phyloP scores from a whole-genome alignment of 2,888 invertebrate genomes.

The Coenonympha arcania region DNA sequence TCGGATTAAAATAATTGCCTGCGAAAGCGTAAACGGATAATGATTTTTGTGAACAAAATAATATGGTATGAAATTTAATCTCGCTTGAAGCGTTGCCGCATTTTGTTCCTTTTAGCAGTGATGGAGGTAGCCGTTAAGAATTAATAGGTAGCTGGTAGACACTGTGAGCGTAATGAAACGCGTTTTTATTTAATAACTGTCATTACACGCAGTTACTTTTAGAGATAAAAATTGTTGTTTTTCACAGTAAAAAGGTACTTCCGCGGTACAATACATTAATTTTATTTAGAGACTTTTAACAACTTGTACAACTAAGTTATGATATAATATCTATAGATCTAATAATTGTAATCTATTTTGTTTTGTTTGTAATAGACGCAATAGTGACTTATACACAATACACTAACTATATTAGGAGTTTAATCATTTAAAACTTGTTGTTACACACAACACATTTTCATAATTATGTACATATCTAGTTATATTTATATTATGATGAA shows the following conservation, averaged over 20 bases:
- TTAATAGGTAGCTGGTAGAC: slow-evolving; percentile 13
- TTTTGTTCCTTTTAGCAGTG: slow-evolving; percentile 14
- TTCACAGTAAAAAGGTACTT: background rate
- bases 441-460: no score
- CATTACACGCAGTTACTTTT: slow-evolving; percentile 6
- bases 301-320: no score
- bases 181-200: slow-evolving; percentile 6
- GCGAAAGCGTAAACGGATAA: slow-evolving; percentile 71
- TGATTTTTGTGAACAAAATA: slow-evolving; percentile 69
- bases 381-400: no score
- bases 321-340: no score
- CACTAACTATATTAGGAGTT: no score
- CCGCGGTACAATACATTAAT: background rate
- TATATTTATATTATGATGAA: no score
- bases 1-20: slow-evolving; percentile 74
- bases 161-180: slow-evolving; percentile 9
- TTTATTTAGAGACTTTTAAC: no score
- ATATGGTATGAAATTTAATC: slow-evolving; percentile 61
- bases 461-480: no score
- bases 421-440: no score
- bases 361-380: no score
- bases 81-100: slow-evolving; percentile 32
- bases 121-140: slow-evolving; percentile 10
- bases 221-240: background rate
- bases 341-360: no score